Evolutionary conservation across 2,888 invertebrate species (phyloP).

Genomic region (Ornithoptera alexandrae): DNA sequence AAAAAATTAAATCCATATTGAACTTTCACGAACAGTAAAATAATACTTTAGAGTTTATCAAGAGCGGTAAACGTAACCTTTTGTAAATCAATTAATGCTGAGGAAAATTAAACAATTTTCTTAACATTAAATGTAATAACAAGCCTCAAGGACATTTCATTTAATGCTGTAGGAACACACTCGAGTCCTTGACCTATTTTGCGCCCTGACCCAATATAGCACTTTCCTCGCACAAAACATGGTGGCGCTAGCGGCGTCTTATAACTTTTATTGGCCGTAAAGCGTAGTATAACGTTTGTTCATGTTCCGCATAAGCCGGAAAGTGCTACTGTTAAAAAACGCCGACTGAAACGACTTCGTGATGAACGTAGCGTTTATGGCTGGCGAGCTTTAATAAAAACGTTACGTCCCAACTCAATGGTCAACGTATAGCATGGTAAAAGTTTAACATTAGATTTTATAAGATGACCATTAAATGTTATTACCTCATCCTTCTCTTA

Average conservation of each 20-base stretch:
- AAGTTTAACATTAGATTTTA: neutral
- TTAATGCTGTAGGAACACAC: conserved; percentile 8
- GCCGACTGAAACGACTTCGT: conserved; percentile 16
- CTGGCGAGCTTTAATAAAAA: conserved; percentile 14
- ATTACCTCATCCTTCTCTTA: too few species aligned
- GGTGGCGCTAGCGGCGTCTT: conserved; percentile 6
- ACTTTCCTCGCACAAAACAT: neutral
- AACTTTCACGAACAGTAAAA: too few species aligned
- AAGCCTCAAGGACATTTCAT: conserved; percentile 4
- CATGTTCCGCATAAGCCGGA: conserved; percentile 20
- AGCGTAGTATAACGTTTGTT: conserved; percentile 12
- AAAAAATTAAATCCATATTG: too few species aligned
- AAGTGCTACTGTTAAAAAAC: conserved; percentile 21
- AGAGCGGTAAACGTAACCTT: neutral
- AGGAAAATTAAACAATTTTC: conserved; percentile 3
- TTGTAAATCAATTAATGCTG: too few species aligned
- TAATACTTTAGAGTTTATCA: neutral
- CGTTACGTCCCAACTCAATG: conserved; percentile 16
- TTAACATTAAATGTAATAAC: conserved; percentile 4
- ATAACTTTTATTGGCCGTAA: conserved; percentile 24
- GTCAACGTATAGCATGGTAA: conserved; percentile 9
- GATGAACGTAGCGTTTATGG: conserved; percentile 17
- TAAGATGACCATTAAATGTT: too few species aligned
- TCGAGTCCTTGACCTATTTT: conserved; percentile 42
- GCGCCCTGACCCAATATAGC: conserved; percentile 54